A percentile compares a stretch with the other conserved stretches of the same genome.
Evolutionary conservation across 2,113 vertebrate species (phyloP).

Genomic region (Callithrix jacchus): DNA sequence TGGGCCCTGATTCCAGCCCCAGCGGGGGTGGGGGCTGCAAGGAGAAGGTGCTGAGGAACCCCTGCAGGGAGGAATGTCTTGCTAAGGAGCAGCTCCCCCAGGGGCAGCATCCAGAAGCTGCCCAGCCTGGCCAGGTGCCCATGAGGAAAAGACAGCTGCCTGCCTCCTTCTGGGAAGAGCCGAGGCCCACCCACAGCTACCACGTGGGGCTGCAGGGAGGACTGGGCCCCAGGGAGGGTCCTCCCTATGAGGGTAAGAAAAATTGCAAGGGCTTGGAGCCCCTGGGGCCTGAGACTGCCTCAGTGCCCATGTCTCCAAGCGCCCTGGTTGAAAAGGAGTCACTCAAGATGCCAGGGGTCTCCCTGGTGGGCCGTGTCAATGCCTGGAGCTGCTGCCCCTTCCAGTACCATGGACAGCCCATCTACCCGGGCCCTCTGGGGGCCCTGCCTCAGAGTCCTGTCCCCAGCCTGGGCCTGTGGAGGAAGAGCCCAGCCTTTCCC

Average conservation of each 20-base stretch:
- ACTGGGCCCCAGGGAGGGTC: constrained; percentile 62
- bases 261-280: constrained; percentile 78
- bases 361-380: constrained; percentile 81
- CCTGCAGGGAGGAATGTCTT: constrained; percentile 69
- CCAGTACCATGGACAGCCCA: constrained; percentile 91
- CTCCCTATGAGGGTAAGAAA: constrained; percentile 84
- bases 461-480: constrained; percentile 87
- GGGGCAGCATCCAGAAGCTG: constrained; percentile 73
- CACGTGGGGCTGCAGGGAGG: constrained; percentile 77
- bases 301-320: constrained; percentile 21
- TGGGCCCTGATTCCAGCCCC: constrained; percentile 24
- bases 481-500: constrained; percentile 81
- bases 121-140: constrained; percentile 90
- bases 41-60: constrained; percentile 73
- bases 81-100: constrained; percentile 57
- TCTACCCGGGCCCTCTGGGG: constrained; percentile 86
- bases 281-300: constrained; percentile 56
- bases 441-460: constrained; percentile 83
- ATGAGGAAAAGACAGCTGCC: constrained; percentile 98
- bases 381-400: constrained; percentile 93
- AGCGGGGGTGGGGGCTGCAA: not conserved
- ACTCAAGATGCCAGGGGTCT: constrained; percentile 82
- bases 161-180: constrained; percentile 98
- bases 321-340: constrained; percentile 82
- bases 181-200: constrained; percentile 84